These are phyloP conservation scores for Nylanderia fulva DNA, from an alignment of 1,140 invertebrate genomes.

Conservation along the genomic window DNA sequence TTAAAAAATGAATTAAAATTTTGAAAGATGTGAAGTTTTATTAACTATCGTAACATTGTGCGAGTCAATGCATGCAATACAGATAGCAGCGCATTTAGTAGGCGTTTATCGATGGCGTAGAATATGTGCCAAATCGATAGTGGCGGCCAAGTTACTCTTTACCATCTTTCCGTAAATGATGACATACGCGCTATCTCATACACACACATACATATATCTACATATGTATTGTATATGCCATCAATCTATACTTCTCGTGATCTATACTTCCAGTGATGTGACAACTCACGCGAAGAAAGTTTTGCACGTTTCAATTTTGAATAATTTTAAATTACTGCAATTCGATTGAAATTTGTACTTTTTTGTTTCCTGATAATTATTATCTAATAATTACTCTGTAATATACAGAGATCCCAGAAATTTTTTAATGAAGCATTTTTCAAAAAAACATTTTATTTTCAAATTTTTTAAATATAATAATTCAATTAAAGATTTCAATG, in stretches of 20 bases:
- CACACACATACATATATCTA: not conserved
- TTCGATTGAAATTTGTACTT: not conserved
- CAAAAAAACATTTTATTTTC: too few relatives aligned
- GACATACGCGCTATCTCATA: conserved; percentile 7
- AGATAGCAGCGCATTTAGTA: conserved; percentile 43
- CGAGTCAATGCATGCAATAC: conserved; percentile 24
- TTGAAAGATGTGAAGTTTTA: not conserved
- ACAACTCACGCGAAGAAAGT: conserved; percentile 8
- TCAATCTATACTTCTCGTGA: conserved; percentile 17
- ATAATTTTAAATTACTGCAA: too few relatives aligned
- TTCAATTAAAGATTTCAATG: too few relatives aligned
- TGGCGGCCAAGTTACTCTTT: conserved; percentile 29
- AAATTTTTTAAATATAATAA: too few relatives aligned
- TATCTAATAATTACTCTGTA: too few relatives aligned
- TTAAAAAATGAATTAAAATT: not conserved
- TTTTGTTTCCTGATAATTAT: not conserved
- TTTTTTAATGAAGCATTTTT: too few relatives aligned
- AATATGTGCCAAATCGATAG: conserved; percentile 58
- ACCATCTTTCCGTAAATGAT: conserved; percentile 57
- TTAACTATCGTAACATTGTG: not conserved
- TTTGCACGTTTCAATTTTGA: not conserved
- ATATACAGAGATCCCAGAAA: not conserved
- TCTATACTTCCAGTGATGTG: conserved; percentile 17
- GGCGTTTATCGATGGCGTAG: conserved; percentile 47
- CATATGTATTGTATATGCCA: not conserved